Conservation (phyloP, 2,113 vertebrate genomes). For the Ploceus nigricollis region DNA sequence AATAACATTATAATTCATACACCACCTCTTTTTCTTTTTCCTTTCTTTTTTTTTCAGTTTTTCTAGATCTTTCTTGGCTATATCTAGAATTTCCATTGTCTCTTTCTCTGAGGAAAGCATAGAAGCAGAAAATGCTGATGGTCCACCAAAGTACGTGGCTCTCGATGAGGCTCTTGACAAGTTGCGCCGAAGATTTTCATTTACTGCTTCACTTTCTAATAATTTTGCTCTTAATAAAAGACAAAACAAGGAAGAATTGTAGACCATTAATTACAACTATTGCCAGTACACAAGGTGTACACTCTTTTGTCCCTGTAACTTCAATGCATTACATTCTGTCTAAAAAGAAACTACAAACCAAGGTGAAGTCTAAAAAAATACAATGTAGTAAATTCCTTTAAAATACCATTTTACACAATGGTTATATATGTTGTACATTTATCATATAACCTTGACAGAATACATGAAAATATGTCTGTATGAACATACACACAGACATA, state of each 20-base stretch:
- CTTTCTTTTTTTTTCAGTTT: constrained; percentile 94
- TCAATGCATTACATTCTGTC: neutral
- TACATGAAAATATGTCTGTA: neutral
- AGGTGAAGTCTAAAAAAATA: neutral
- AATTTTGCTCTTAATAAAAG: constrained; percentile 85
- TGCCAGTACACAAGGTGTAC: neutral
- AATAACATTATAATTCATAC: constrained; percentile 15
- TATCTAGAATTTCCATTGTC: constrained; percentile 88
- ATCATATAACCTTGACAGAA: neutral
- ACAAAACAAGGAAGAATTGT: neutral
- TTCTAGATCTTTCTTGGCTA: constrained; percentile 94
- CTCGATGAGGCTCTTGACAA: constrained; percentile 86
- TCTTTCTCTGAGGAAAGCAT: constrained; percentile 83
- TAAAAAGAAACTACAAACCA: neutral
- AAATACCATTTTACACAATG: neutral
- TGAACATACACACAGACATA: neutral
- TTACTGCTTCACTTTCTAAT: constrained; percentile 93
- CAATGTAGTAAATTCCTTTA: neutral
- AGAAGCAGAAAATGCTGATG: constrained; percentile 76
- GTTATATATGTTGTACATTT: neutral
- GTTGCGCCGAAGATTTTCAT: constrained; percentile 88
- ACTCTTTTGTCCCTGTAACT: neutral
- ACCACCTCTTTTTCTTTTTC: constrained; percentile 95
- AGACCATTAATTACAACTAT: neutral
- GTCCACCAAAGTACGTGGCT: constrained; percentile 79